Evolutionary conservation across 2,888 invertebrate species (phyloP).

Genomic region (Schizotus pectinicornis): DNA sequence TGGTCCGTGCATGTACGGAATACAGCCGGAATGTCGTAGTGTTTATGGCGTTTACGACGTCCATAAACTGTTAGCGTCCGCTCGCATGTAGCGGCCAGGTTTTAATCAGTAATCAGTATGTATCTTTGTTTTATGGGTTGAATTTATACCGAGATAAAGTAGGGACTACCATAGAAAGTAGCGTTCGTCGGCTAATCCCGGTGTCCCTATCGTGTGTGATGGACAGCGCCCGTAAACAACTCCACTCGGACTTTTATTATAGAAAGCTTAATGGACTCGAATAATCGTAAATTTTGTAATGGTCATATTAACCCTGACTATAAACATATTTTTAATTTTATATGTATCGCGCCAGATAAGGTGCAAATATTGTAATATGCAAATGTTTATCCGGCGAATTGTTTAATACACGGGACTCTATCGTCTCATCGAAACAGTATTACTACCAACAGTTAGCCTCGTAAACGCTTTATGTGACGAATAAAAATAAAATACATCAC

Average conservation of each 20-base stretch:
- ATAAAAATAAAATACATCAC: conserved; percentile 34
- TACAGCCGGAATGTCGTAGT: conserved; percentile 51
- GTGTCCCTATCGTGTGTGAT: conserved; percentile 38
- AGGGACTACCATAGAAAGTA: conserved; percentile 49
- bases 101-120: conserved; percentile 58
- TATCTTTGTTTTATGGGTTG: conserved; percentile 54
- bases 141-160: conserved; percentile 53
- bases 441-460: conserved; percentile 4
- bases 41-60: conserved; percentile 56
- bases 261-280: conserved; percentile 49
- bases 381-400: conserved; percentile 15
- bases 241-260: conserved; percentile 50
- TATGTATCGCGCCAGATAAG: conserved; percentile 10
- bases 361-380: conserved; percentile 22
- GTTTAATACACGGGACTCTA: conserved; percentile 15
- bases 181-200: conserved; percentile 31
- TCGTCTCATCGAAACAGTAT: too few relatives aligned
- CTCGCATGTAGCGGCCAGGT: conserved; percentile 52
- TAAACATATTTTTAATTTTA: conserved; percentile 33
- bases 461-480: conserved; percentile 20
- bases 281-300: conserved; percentile 50
- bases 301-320: conserved; percentile 41
- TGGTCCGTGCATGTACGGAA: conserved; percentile 31
- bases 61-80: conserved; percentile 53
- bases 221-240: conserved; percentile 48